phyloP scores from a whole-genome alignment of 2,888 invertebrate genomes.

The Acanthosepion esculentum region DNA sequence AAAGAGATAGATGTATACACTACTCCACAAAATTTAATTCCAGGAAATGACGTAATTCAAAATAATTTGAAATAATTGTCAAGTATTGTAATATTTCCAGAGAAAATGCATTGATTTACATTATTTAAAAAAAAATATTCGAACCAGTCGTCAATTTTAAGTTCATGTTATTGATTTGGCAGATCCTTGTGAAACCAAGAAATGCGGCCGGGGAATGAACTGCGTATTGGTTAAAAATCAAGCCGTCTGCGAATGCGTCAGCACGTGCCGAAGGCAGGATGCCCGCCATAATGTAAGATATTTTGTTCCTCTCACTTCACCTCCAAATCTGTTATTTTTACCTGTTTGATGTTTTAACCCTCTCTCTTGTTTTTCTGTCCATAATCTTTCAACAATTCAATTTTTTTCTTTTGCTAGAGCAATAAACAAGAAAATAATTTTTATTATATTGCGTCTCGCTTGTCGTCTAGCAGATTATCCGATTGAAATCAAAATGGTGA shows the following conservation, averaged over 20 bases:
- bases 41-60: no score
- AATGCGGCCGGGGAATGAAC: neutral
- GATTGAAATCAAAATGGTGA: no score
- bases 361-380: neutral
- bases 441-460: no score
- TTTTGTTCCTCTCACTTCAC: neutral
- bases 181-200: neutral
- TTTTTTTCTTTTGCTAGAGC: no score
- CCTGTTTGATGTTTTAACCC: neutral
- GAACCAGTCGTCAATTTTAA: neutral
- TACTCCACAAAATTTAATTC: no score
- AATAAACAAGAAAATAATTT: no score
- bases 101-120: neutral
- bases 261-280: neutral
- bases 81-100: no score
- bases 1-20: no score
- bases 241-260: neutral
- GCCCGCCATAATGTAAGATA: neutral
- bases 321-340: neutral
- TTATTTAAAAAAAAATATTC: neutral
- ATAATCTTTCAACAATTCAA: no score
- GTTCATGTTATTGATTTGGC: neutral
- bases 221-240: neutral
- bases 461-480: no score
- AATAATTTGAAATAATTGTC: no score